These are phyloP conservation scores for Phyllostomus discolor DNA, from an alignment of 2,113 vertebrate species.

Conservation along the genomic window DNA sequence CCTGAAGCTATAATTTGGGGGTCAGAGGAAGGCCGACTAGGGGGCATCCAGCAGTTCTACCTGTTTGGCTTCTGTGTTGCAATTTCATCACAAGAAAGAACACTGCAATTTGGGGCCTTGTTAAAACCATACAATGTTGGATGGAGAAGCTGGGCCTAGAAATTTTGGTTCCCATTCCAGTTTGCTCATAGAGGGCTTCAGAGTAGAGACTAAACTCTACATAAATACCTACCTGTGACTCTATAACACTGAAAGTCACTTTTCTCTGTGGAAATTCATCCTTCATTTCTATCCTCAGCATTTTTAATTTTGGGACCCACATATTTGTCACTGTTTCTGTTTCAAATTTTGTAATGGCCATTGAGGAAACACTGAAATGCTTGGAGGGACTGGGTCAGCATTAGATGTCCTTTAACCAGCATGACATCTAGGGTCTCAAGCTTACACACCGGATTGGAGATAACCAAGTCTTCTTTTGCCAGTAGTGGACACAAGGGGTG, in stretches of 20 bases:
- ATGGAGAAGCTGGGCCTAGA: neutral
- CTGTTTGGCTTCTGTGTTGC: neutral
- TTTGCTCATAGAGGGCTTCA: neutral
- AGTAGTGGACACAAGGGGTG: neutral
- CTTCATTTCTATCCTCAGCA: neutral
- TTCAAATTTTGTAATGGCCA: neutral
- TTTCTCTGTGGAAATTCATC: neutral
- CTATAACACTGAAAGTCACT: neutral
- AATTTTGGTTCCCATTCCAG: neutral
- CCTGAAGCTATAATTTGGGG: neutral
- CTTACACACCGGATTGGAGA: neutral
- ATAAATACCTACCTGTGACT: too few species aligned
- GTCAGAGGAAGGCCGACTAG: neutral
- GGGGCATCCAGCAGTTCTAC: too few species aligned
- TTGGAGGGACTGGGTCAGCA: neutral
- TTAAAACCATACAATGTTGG: neutral
- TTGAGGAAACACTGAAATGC: neutral
- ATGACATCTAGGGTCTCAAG: neutral
- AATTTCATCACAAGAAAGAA: neutral
- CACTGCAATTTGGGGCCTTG: neutral
- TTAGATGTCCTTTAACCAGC: accelerated
- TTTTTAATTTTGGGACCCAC: neutral
- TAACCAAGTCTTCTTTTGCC: neutral
- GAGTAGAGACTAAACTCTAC: neutral
- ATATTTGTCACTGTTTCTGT: neutral